phyloP scores from a whole-genome alignment of 2,888 invertebrate genomes.

The Drosophila quinaria region DNA sequence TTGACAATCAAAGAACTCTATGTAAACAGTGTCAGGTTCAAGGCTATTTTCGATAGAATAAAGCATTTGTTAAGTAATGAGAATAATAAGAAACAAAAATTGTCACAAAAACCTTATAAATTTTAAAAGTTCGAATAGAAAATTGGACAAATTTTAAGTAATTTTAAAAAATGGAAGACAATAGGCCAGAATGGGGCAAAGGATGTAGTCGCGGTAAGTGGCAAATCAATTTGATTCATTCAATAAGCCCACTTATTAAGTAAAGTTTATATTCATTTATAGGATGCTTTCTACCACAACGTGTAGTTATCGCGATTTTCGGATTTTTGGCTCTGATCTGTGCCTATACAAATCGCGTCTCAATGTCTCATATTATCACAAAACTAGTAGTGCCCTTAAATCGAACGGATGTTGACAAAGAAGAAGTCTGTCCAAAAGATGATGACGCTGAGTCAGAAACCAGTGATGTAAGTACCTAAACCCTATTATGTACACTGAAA shows the following conservation, averaged over 20 bases:
- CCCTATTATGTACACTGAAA: too few relatives aligned
- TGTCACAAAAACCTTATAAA: not conserved
- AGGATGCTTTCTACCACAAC: constrained; percentile 89
- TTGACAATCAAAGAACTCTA: not conserved
- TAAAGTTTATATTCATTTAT: not conserved
- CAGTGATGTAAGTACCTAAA: not conserved
- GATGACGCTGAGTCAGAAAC: accelerated
- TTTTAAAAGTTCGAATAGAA: not conserved
- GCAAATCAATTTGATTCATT: not conserved
- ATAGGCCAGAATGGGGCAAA: constrained; percentile 29
- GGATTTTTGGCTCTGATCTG: constrained; percentile 89
- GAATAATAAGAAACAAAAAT: not conserved
- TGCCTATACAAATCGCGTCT: constrained; percentile 90
- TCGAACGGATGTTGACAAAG: not conserved
- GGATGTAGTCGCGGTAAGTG: constrained; percentile 19
- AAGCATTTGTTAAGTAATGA: not conserved
- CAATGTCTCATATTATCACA: constrained; percentile 89
- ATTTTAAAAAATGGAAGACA: constrained; percentile 18
- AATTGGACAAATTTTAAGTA: not conserved
- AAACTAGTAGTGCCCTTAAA: constrained; percentile 79
- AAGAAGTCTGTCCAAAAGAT: constrained; percentile 24
- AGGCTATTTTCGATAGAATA: too few relatives aligned
- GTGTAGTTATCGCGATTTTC: constrained; percentile 89
- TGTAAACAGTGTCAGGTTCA: not conserved
- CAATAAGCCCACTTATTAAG: not conserved